Evolutionary conservation across 2,113 vertebrate genomes (phyloP).

Genomic region (Cacatua alba): DNA sequence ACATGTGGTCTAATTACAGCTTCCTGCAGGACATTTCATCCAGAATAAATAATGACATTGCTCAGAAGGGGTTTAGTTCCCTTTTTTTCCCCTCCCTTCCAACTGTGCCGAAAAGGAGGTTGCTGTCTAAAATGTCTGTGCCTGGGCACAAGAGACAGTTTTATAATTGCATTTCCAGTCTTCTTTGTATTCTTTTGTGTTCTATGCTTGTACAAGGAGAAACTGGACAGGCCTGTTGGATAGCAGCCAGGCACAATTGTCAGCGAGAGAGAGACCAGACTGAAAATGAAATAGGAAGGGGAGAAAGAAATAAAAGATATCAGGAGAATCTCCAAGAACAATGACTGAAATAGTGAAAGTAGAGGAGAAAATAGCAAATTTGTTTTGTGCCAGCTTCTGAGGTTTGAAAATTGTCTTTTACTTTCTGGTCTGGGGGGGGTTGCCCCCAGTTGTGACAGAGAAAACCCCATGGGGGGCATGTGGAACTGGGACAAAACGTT

Average conservation of each 20-base stretch:
- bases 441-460: neutral
- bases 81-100: neutral
- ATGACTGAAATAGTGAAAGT: conserved; percentile 33
- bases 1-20: conserved; percentile 56
- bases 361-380: conserved; percentile 44
- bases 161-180: conserved; percentile 74
- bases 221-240: conserved; percentile 67
- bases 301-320: conserved; percentile 43
- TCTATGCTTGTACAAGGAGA: conserved; percentile 63
- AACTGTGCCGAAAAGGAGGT: conserved; percentile 59
- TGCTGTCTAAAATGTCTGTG: conserved; percentile 54
- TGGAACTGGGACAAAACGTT: neutral
- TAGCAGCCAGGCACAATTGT: conserved; percentile 63
- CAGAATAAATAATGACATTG: conserved; percentile 51
- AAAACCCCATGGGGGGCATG: neutral
- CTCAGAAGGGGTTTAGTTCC: conserved; percentile 5
- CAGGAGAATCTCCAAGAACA: conserved; percentile 43
- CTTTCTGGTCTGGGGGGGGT: neutral
- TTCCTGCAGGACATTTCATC: conserved; percentile 53
- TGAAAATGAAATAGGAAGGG: conserved; percentile 54
- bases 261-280: conserved; percentile 26
- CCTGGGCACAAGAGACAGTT: conserved; percentile 65
- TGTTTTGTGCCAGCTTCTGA: conserved; percentile 11
- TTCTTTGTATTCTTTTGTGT: conserved; percentile 73
- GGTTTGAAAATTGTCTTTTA: conserved; percentile 44